These are phyloP conservation scores for Cyclopterus lumpus DNA, from an alignment of 2,797 vertebrate genomes.

Conservation along the genomic window DNA sequence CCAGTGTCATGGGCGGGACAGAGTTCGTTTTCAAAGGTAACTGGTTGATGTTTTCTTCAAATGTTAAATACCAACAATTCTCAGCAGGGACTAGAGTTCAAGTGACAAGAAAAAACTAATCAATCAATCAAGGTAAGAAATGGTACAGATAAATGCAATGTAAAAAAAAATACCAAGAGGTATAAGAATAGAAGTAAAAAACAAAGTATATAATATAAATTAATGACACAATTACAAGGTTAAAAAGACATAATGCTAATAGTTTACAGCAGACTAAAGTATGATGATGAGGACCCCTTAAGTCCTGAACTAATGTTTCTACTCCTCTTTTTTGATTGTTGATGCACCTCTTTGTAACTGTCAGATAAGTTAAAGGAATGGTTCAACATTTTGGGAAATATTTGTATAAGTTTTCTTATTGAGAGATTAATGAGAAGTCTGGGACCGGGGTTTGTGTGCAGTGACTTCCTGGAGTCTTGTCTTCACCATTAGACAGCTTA, in stretches of 20 bases:
- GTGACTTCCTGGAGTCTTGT: no score
- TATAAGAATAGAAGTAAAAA: neutral
- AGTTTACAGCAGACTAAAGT: neutral
- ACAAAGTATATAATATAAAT: neutral
- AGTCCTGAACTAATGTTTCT: no score
- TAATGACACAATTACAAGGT: neutral
- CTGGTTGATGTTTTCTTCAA: neutral
- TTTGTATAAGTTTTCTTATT: no score
- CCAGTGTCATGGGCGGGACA: slow-evolving; percentile 92
- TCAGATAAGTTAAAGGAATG: no score
- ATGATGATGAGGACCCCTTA: neutral
- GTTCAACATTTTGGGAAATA: no score
- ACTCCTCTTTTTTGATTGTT: neutral
- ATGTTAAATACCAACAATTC: neutral
- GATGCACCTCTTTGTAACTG: neutral
- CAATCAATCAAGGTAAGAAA: neutral
- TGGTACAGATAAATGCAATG: neutral
- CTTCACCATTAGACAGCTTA: no score
- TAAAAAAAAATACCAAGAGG: neutral
- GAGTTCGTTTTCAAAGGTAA: slow-evolving; percentile 97
- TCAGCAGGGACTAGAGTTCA: neutral
- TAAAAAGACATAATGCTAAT: neutral
- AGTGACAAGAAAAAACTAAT: neutral
- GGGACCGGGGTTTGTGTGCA: no score
- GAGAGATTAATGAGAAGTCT: no score